phyloP scores from a whole-genome alignment of 2,888 invertebrate species.

The Nemurella pictetii region DNA sequence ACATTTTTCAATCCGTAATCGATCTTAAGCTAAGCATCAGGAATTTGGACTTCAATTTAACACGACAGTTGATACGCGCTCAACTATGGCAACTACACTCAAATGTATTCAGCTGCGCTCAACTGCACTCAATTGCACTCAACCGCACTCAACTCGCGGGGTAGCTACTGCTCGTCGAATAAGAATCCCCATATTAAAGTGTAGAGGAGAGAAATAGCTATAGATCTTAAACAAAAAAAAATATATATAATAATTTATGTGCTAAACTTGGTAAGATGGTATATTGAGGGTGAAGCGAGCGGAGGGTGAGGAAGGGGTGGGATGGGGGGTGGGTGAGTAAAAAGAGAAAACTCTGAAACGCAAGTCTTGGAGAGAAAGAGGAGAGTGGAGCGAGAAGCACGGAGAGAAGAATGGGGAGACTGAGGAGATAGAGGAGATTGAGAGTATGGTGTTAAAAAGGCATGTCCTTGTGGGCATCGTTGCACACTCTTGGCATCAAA shows the following conservation, averaged over 20 bases:
- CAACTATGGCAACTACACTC: no score
- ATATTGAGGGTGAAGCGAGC: not conserved
- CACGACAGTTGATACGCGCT: no score
- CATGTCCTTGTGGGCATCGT: not conserved
- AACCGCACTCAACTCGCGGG: no score
- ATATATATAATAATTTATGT: constrained; percentile 33
- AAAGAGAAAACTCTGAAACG: constrained; percentile 34
- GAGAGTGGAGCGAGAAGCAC: not conserved
- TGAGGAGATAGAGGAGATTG: not conserved
- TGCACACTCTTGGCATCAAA: no score
- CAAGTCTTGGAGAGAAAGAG: constrained; percentile 27
- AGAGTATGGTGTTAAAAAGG: not conserved
- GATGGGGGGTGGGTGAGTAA: constrained; percentile 1
- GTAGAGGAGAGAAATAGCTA: constrained; percentile 22
- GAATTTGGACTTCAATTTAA: no score
- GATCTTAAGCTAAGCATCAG: no score
- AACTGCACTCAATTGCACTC: no score
- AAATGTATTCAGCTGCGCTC: no score
- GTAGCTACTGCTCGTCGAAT: constrained; percentile 18
- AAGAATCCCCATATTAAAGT: constrained; percentile 39
- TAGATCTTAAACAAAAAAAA: constrained; percentile 27
- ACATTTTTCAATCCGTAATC: no score
- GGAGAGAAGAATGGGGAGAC: not conserved
- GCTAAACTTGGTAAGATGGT: constrained; percentile 34
- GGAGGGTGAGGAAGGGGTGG: not conserved